Base-by-base conservation (phyloP, 1,140 invertebrate genomes). In the Druon quercuslanigerum region DNA sequence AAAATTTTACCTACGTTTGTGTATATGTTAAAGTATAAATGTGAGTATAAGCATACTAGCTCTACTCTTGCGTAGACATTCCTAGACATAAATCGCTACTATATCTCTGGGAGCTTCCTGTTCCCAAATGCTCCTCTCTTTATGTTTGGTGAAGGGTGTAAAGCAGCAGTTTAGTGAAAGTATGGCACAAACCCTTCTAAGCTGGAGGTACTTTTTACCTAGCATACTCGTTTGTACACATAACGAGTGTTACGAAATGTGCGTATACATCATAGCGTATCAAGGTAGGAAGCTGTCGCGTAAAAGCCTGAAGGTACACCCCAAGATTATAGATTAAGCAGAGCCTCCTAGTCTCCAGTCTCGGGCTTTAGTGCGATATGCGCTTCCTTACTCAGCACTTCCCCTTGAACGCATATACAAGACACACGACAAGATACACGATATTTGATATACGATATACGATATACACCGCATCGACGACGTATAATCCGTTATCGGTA, bases 251-350 rank as follows among this genome's bases (percentile, higher is more conserved):
- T 66, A n/a, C 14, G 25, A 40, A 33, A 40, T 66, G 60, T 66
- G 60, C 20, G 57, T 66, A 66, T 66, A 66, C 5, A 66, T n/a
- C 20, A 16, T 66, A 12, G 12, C 13, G 20, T 66, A 66, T 66
- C 60, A 66, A 66, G 20, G 60, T 66, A 40, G 13, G 20, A 33
- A 46, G 25, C 12, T 66, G 60, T 66, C 57, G 57, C 57, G 13
- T 60, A 25, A 60, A 19, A 60, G 57, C 25, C 57, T 60, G 20
- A 33, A 66, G 60, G 60, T 25, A 66, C 60, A 33, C 20, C 60
- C 33, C 57, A 60, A 66, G 60, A 66, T 66, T 33, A n/a, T 66
- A 66, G 60, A 66, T 66, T 66, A 66, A 16, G 60, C 60, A 66
- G 60, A 66, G 20, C 46, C 60, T 66, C 25, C 33, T 46, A 46